Base-by-base conservation (phyloP, 1,140 invertebrate genomes). In the Cotesia vestalis region DNA sequence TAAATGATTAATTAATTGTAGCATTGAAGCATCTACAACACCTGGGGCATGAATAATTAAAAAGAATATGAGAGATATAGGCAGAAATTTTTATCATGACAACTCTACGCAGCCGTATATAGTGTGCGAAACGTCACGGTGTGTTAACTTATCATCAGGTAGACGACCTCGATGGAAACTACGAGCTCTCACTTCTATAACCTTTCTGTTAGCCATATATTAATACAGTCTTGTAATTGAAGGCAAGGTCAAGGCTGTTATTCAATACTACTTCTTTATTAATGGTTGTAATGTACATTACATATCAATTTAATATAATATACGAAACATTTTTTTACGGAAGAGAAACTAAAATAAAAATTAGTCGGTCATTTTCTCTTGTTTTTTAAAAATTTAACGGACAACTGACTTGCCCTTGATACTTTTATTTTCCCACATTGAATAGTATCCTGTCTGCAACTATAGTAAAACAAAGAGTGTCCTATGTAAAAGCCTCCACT, bases 71-170 rank as follows among this genome's bases (percentile, higher is more conserved):
- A 11, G 11, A 46, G 2, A 11, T 46, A 46, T 46, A 46, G 40
- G 40, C 11, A 5, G 40, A 46, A 9, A 6, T 55, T 55, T 20
- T 59, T 59, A 20, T 17, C 20, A 9, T 59, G 14, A 20, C 57
- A 59, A 27, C 9, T 14, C 53, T 59, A 59, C 20, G 8, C 9
- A 20, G 8, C n/a, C 20, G 38, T 71, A 27, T 64, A 61, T 57
- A 34, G 61, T 80, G 76, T 82, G 80, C 84, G 83, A 83, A 84
- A 83, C 82, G 83, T 85, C 78, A 84, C 82, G 81, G 73, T 78
- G 66, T 61, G 72, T 82, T 80, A 80, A 76, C 80, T 82, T 73
- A 75, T 55, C 60, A 4, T 35, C 51, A 35, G 60, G 71, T 68
- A 35, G 57, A 68, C 40, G 71, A 72, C 62, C 71, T 51, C 71